Base-by-base conservation (phyloP, 2,797 vertebrate genomes). In the Urosaurus nigricauda region DNA sequence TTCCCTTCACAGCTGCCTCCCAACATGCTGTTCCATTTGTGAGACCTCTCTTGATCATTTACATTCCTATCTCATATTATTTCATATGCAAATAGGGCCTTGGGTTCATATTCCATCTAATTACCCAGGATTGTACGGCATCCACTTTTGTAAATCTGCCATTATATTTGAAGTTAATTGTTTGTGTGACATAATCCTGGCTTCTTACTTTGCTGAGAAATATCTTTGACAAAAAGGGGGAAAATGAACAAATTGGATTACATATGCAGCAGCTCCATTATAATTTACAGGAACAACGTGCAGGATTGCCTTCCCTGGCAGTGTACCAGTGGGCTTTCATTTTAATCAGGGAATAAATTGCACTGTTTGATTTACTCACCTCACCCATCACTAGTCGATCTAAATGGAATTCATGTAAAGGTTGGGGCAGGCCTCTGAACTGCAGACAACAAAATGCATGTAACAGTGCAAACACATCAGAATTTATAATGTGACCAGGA, bases 51-150 rank as follows among this genome's bases (percentile, higher is more conserved):
- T 86, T 79, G 40, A 88, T 88, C 74, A 74, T 86, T 86, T 86
- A 83, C 84, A 83, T 86, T n/a, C 73, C 73, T 79, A 32, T 80
- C 68, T 83, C 75, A 75, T 58, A 19, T 74, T n/a, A 84, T 84
- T 91, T 87, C 87, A 87, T 75, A 87, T 89, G 53, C 75, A 83
- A 87, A 91, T 87, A 89, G 60, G 68, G 77, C 58, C 80, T 87
- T 74, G 74, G 74, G 70, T 79, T 83, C 85, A n/a, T 65, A 74
- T 86, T 89, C 84, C 43, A 79, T 84, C 88, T 91, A 87, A 89
- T 91, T 91, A 91, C 12, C 0, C 35, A 79, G 74, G 70, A 83
- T 83, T 86, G 63, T 80, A 89, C 65, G 56, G 58, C n/a, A 53
- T 89, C 85, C 79, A 74, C 80, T 80, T 91, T 43, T 89, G 74